phyloP scores from a whole-genome alignment of 2,888 invertebrate genomes.

The Heliothis peltigera region DNA sequence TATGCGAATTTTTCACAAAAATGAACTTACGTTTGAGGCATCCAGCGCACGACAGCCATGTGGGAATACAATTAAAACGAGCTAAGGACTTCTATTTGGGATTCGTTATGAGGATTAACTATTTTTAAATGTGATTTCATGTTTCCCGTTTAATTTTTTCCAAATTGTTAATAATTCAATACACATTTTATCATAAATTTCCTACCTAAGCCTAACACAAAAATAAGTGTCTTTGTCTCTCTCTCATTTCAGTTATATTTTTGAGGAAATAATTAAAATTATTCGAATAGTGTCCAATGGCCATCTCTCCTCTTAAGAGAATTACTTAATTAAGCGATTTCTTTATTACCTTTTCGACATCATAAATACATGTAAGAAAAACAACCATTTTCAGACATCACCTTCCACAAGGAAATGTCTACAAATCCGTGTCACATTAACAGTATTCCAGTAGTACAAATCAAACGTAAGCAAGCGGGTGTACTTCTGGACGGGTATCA shows the following conservation, averaged over 20 bases:
- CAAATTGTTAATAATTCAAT: neutral
- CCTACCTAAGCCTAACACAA: neutral
- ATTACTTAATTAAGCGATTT: neutral
- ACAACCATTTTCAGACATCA: neutral
- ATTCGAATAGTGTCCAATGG: too few relatives aligned
- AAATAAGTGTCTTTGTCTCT: too few relatives aligned
- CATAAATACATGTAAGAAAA: neutral
- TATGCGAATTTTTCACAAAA: conserved; percentile 82
- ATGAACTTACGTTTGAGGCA: conserved; percentile 69
- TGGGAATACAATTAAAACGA: conserved; percentile 58
- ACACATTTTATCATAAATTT: neutral
- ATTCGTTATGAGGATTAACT: conserved; percentile 32
- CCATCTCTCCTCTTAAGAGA: neutral
- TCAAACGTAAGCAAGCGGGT: conserved; percentile 56
- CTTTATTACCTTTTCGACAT: neutral
- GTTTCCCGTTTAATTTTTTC: conserved; percentile 12
- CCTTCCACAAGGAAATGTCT: too few relatives aligned
- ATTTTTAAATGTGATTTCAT: conserved; percentile 29
- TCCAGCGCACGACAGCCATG: conserved; percentile 41
- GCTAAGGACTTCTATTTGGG: conserved; percentile 47
- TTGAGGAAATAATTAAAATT: too few relatives aligned
- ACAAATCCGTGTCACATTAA: conserved; percentile 7
- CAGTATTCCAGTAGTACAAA: conserved; percentile 44
- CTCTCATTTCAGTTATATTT: too few relatives aligned
- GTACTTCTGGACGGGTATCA: conserved; percentile 68